Percentiles rank a stretch among this genome's conserved stretches.
Conservation (phyloP, 2,888 invertebrate species). For the Agrochola lychnidis region DNA sequence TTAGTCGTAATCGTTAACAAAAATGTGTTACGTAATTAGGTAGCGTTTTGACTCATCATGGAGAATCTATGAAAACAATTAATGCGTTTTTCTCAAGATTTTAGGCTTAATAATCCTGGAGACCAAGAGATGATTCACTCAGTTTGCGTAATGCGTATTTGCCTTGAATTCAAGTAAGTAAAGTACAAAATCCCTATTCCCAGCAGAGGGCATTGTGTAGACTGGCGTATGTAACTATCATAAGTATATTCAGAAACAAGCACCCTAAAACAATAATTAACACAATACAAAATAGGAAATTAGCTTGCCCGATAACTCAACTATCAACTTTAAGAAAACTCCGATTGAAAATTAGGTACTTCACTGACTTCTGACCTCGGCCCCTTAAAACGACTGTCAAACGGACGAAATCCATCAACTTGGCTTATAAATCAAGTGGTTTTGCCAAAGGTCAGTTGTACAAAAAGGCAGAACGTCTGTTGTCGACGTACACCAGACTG, state of each 20-base stretch:
- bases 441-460: conserved; percentile 56
- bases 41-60: background rate
- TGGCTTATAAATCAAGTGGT: conserved; percentile 44
- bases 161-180: background rate
- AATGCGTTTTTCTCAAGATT: background rate
- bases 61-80: background rate
- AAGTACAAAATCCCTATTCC: background rate
- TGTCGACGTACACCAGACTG: conserved; percentile 36
- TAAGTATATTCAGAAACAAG: background rate
- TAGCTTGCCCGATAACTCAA: background rate
- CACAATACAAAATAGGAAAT: background rate
- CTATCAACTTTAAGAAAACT: background rate
- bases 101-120: background rate
- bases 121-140: background rate
- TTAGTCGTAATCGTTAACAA: too few species aligned
- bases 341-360: conserved; percentile 1
- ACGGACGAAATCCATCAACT: conserved; percentile 30
- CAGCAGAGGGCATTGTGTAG: too few species aligned
- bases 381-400: conserved; percentile 31
- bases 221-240: background rate
- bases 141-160: background rate
- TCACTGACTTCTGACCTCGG: conserved; percentile 32
- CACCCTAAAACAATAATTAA: background rate
- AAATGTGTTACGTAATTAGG: too few species aligned
- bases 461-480: conserved; percentile 33